These are phyloP conservation scores for Cybosia mesomella DNA, from an alignment of 2,888 invertebrate species.

Conservation along the genomic window DNA sequence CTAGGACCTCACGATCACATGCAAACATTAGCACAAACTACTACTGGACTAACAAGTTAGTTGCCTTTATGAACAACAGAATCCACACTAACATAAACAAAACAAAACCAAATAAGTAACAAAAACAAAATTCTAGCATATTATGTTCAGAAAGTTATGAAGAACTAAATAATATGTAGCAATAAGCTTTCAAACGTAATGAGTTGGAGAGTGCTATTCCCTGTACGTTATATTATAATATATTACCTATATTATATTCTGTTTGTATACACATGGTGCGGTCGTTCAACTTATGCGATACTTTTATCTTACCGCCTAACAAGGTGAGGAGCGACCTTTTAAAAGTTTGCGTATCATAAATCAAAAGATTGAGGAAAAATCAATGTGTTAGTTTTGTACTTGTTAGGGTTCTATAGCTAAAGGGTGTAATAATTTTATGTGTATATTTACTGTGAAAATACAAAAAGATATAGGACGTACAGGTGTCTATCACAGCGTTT, in stretches of 20 bases:
- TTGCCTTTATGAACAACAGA: not conserved
- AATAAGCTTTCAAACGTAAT: conserved; percentile 64
- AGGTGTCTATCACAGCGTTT: not conserved
- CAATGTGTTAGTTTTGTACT: not conserved
- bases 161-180: conserved; percentile 57
- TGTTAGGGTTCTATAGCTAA: not conserved
- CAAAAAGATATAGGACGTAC: not conserved
- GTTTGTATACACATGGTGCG: conserved; percentile 37
- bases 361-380: conserved; percentile 22
- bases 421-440: not conserved
- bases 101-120: conserved; percentile 29
- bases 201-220: conserved; percentile 64
- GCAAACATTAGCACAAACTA: not conserved
- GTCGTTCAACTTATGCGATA: conserved; percentile 49
- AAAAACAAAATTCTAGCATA: conserved; percentile 30
- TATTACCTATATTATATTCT: conserved; percentile 7
- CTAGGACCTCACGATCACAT: not conserved
- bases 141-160: conserved; percentile 39
- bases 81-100: not conserved
- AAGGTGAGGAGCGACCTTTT: conserved; percentile 19
- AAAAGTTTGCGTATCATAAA: conserved; percentile 31
- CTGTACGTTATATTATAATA: conserved; percentile 45
- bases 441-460: not conserved
- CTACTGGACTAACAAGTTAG: not conserved
- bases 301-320: conserved; percentile 42